phyloP scores from a whole-genome alignment of 1,140 invertebrate genomes.

The Drosophila parabipectinata region DNA sequence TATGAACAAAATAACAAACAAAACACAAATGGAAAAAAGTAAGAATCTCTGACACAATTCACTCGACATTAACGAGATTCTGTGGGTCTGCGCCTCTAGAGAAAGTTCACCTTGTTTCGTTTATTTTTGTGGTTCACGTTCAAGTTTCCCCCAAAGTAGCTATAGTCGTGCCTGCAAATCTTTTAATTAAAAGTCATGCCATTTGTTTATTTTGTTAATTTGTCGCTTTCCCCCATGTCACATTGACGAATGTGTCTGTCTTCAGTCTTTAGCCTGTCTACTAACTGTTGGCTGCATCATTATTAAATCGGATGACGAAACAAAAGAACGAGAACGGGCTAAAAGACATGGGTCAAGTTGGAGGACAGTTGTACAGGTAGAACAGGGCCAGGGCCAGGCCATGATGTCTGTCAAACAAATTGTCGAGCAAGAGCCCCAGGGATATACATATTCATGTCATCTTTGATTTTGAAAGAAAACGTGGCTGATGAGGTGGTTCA shows the following conservation, averaged over 20 bases:
- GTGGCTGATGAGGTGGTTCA: background rate
- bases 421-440: conserved; percentile 4
- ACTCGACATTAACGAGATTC: conserved; percentile 42
- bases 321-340: conserved; percentile 35
- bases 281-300: conserved; percentile 52
- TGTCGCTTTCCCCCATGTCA: conserved; percentile 61
- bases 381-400: conserved; percentile 1
- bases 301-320: conserved; percentile 74
- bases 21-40: conserved; percentile 13
- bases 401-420: conserved; percentile 31
- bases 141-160: conserved; percentile 48
- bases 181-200: conserved; percentile 65
- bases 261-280: conserved; percentile 16
- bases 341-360: conserved; percentile 73
- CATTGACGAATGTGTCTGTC: conserved; percentile 59
- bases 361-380: conserved; percentile 47
- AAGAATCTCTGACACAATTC: conserved; percentile 43
- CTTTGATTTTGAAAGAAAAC: background rate
- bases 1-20: conserved; percentile 47
- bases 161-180: conserved; percentile 24
- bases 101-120: conserved; percentile 39
- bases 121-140: conserved; percentile 42
- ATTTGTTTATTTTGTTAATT: conserved; percentile 78
- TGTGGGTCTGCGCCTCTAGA: conserved; percentile 15
- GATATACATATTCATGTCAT: conserved; percentile 9